These are phyloP conservation scores for Timema podura DNA, from an alignment of 2,888 invertebrate genomes.

Conservation along the genomic window DNA sequence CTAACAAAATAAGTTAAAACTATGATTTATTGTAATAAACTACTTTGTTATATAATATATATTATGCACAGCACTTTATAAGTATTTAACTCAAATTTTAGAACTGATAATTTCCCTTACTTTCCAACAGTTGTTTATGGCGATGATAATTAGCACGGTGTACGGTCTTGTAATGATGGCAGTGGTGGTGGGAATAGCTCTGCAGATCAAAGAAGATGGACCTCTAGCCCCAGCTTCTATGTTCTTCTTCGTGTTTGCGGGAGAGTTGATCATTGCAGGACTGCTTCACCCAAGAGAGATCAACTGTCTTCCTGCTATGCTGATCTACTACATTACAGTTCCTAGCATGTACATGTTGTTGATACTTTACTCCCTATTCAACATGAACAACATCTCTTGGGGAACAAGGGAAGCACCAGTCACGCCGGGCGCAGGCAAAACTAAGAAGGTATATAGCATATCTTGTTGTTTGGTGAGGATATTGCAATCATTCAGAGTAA, in stretches of 20 bases:
- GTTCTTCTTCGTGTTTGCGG: constrained; percentile 70
- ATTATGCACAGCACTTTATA: no score
- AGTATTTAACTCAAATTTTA: no score
- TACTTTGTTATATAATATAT: no score
- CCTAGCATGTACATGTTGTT: constrained; percentile 93
- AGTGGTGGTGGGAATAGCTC: constrained; percentile 72
- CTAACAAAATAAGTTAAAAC: no score
- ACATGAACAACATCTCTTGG: constrained; percentile 91
- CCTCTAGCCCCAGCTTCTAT: constrained; percentile 76
- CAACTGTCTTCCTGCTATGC: constrained; percentile 65
- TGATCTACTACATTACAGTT: constrained; percentile 85
- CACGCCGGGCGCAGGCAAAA: constrained; percentile 46
- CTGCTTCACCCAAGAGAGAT: constrained; percentile 77
- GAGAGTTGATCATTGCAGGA: constrained; percentile 53
- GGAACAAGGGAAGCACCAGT: constrained; percentile 75
- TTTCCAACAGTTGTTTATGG: constrained; percentile 58
- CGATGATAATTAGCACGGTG: constrained; percentile 68
- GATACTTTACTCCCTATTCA: constrained; percentile 87
- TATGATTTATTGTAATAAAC: no score
- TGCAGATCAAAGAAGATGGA: constrained; percentile 77
- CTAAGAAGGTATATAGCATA: constrained; percentile 33
- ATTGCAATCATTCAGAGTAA: no score
- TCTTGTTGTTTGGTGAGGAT: no score
- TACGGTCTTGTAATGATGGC: constrained; percentile 86
- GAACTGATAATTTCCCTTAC: no score